phyloP scores from a whole-genome alignment of 2,888 invertebrate species.

The Phengaris alcon region DNA sequence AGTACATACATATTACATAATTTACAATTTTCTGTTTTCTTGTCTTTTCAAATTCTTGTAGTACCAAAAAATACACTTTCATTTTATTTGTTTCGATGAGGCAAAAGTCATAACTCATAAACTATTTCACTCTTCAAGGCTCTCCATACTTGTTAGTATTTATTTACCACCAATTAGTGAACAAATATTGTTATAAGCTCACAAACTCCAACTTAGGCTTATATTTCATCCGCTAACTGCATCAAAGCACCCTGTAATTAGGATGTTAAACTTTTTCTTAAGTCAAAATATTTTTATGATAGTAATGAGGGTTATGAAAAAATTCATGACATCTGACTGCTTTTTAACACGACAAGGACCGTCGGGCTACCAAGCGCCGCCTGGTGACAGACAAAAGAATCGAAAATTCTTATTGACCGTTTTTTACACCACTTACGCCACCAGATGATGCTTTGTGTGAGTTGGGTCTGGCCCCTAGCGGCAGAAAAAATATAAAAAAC shows the following conservation, averaged over 20 bases:
- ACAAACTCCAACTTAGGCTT: constrained; percentile 26
- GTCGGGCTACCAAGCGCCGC: no score
- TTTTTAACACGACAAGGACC: no score
- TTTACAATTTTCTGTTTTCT: neutral
- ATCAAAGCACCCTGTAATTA: neutral
- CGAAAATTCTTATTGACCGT: no score
- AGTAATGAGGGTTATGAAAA: no score
- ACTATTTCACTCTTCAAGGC: neutral
- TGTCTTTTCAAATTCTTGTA: neutral
- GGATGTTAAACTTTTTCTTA: neutral
- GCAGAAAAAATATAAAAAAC: no score
- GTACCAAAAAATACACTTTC: neutral
- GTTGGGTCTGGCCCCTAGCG: no score
- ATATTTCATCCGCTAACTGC: neutral
- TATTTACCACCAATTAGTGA: constrained; percentile 37
- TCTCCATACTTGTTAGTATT: neutral
- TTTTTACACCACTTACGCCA: no score
- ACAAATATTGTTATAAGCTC: constrained; percentile 35
- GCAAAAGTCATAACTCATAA: neutral
- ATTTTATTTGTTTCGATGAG: neutral
- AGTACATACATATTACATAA: no score
- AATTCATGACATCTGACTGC: no score
- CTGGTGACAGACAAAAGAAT: no score
- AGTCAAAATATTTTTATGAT: neutral
- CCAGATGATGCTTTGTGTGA: no score